These are phyloP conservation scores for Microplitis mediator DNA, from an alignment of 1,140 invertebrate genomes.

Conservation along the genomic window DNA sequence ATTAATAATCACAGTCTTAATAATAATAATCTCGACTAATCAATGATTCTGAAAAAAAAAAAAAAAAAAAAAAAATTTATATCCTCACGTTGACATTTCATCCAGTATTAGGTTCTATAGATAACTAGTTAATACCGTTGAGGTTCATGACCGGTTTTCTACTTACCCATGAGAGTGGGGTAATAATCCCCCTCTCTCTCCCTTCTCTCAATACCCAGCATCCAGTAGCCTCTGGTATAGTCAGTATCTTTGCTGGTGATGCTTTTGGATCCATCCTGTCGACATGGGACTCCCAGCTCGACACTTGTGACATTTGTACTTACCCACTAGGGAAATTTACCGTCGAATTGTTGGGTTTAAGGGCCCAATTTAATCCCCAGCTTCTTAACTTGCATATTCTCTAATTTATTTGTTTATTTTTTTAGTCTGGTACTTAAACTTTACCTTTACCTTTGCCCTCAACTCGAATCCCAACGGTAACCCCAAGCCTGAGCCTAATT, in stretches of 20 bases:
- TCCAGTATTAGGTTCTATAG: background rate
- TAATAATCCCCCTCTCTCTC: too few species aligned
- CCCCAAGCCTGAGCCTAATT: too few species aligned
- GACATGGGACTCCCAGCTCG: background rate
- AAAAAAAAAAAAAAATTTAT: too few species aligned
- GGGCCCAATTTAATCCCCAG: background rate
- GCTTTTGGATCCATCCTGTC: background rate
- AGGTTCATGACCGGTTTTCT: slow-evolving; percentile 29
- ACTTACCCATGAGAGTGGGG: too few species aligned
- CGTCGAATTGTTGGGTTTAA: slow-evolving; percentile 9
- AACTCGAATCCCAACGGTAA: too few species aligned
- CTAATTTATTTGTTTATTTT: background rate
- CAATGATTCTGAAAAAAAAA: too few species aligned
- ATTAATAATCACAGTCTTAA: too few species aligned
- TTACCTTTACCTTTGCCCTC: background rate
- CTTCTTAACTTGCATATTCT: background rate
- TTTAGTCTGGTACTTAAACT: background rate
- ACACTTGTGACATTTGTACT: slow-evolving; percentile 2
- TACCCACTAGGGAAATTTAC: slow-evolving; percentile 20
- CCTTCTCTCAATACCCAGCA: background rate
- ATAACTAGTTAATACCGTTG: slow-evolving; percentile 12
- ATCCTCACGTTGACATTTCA: too few species aligned
- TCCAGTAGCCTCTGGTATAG: background rate
- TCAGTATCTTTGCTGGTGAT: background rate
- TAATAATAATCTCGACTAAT: too few species aligned